These are phyloP conservation scores for Crocuta crocuta DNA, from an alignment of 2,113 vertebrate species.

Conservation along the genomic window DNA sequence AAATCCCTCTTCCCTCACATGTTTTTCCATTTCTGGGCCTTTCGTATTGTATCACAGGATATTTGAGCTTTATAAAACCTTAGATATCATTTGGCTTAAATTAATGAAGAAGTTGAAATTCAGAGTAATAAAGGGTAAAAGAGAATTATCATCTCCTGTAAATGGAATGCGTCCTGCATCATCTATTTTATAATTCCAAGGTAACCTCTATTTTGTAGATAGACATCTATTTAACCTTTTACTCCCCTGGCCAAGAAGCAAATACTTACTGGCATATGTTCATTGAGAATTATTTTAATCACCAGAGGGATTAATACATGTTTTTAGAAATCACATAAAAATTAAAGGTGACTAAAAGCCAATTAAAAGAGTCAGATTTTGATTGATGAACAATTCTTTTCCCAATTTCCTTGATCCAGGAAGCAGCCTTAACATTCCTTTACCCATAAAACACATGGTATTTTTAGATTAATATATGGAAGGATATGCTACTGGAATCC, in stretches of 20 bases:
- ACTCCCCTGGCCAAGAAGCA: neutral
- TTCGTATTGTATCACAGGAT: neutral
- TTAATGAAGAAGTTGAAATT: neutral
- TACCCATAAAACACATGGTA: neutral
- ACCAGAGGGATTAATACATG: neutral
- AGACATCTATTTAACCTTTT: neutral
- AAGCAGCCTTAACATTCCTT: neutral
- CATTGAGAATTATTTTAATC: slow-evolving; percentile 44
- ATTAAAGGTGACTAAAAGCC: neutral
- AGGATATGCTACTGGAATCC: neutral
- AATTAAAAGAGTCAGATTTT: slow-evolving; percentile 19
- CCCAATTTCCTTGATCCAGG: neutral
- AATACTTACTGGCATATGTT: neutral
- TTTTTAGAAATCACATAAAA: slow-evolving; percentile 32
- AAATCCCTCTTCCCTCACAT: neutral
- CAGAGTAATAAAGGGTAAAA: neutral
- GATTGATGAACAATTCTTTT: neutral
- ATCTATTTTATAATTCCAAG: neutral
- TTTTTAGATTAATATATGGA: neutral
- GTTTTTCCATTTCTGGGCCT: slow-evolving; percentile 31
- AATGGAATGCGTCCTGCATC: neutral
- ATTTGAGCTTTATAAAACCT: neutral
- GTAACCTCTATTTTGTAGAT: neutral
- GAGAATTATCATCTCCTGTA: neutral
- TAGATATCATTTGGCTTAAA: neutral